Conservation (phyloP, 2,888 invertebrate genomes). For the Volucella inanis region DNA sequence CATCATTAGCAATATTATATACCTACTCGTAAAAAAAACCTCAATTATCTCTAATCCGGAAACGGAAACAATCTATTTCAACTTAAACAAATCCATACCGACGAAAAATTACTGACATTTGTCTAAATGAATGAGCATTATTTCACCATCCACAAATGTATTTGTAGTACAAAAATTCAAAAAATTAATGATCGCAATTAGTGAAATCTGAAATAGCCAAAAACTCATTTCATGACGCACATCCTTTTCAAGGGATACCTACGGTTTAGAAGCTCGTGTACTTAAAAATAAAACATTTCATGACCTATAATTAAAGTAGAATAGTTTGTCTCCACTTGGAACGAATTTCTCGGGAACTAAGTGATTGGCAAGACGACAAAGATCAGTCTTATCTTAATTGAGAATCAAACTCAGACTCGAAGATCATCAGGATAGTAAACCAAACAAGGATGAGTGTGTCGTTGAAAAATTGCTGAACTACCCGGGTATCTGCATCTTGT, state of each 20-base stretch:
- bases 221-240: conserved; percentile 13
- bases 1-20: neutral
- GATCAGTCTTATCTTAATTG: conserved; percentile 51
- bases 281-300: conserved; percentile 45
- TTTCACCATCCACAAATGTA: no score
- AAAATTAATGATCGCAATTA: conserved; percentile 58
- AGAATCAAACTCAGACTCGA: conserved; percentile 14
- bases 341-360: conserved; percentile 27
- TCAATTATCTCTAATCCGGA: conserved; percentile 36
- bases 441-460: neutral
- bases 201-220: conserved; percentile 10
- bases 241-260: conserved; percentile 5
- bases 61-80: conserved; percentile 62
- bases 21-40: neutral
- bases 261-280: conserved; percentile 25
- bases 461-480: conserved; percentile 60
- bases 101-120: conserved; percentile 44
- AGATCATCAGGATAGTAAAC: neutral
- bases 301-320: conserved; percentile 21
- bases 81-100: conserved; percentile 33
- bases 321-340: neutral
- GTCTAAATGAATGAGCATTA: conserved; percentile 23
- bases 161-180: neutral
- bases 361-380: conserved; percentile 44
- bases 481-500: conserved; percentile 6